Evolutionary conservation across 2,797 vertebrate genomes (phyloP), one percentile per base, ranked within the genome.

Genomic region (Schizopygopsis malacanthus): DNA sequence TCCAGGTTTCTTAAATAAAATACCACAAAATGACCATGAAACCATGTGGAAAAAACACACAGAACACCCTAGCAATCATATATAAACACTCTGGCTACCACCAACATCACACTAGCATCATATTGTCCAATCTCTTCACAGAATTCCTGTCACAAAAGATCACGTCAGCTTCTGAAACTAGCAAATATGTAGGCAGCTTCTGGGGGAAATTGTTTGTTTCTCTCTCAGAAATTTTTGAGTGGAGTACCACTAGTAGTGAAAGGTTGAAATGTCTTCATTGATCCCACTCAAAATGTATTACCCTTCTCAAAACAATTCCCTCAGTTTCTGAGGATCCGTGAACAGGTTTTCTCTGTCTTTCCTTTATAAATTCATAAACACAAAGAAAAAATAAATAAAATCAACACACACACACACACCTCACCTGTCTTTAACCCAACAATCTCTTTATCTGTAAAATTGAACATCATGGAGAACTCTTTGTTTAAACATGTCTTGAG

Each of bases 251-350:
- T 18, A 4, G 11, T n/a, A 56, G 33, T 39, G 7, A 54, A 39
- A 54, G 59, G 15, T 5, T 25, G 9, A 41, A 43, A 71, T 52
- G 37, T 71, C 22, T 56, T 10, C 80, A 56, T 20, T 54, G 15
- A 56, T 71, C 22, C 50, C 25, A 43, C 18, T 41, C 22, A 56
- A 56, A 56, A 71, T 56, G 1, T 0, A 28, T 56, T 71, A n/a
- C 11, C 22, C 79, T 54, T 82, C 50, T 71, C 22, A n/a, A 71
- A 82, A 71, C n/a, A 82, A 43, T 12, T 71, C 33, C 61, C 61
- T 6, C 61, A 18, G 37, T 10, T 79, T 33, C 78, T 16, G 22
- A 61, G 41, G 41, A 65, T 22, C 16, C 41, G 2, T 4, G 5
- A 33, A n/a, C 6, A 13, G n/a, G 43, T 22, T 43, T 28, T 1